phyloP scores from a whole-genome alignment of 2,888 invertebrate species.

The Temnothorax ravouxi region DNA sequence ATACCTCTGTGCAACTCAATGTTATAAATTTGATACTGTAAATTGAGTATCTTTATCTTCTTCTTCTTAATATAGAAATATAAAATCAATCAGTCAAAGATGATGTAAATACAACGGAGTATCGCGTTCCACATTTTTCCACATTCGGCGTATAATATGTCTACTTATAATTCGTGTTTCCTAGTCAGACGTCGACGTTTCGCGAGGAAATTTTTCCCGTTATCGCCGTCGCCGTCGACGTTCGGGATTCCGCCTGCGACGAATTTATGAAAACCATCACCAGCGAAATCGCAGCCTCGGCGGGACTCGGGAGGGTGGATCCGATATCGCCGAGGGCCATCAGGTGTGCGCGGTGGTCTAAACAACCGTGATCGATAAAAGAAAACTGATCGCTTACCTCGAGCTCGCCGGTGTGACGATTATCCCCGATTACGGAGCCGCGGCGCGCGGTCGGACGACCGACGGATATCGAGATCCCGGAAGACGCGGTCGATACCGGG shows the following conservation, averaged over 20 bases:
- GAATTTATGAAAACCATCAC: not conserved
- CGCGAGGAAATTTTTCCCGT: too few species aligned
- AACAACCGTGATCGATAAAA: conserved; percentile 34
- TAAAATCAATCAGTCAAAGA: not conserved
- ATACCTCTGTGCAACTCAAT: too few species aligned
- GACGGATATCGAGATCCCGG: conserved; percentile 1
- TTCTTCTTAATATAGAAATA: too few species aligned
- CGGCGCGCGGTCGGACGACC: not conserved
- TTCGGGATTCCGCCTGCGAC: not conserved
- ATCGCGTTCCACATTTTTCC: not conserved
- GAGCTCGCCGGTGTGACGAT: conserved; percentile 17
- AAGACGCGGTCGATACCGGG: not conserved
- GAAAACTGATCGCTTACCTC: conserved; percentile 24
- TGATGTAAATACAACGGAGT: not conserved
- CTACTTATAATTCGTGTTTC: not conserved
- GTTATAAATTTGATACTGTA: too few species aligned
- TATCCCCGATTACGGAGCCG: not conserved
- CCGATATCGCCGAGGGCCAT: conserved; percentile 9
- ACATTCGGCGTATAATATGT: not conserved
- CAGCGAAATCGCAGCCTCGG: conserved; percentile 2
- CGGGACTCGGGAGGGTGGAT: conserved; percentile 11
- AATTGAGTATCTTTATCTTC: too few species aligned
- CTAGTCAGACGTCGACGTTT: not conserved
- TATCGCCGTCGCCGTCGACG: not conserved
- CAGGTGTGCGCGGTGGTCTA: conserved; percentile 26